Percentiles rank a stretch among this genome's conserved stretches.
These are phyloP conservation scores for Athrips mouffetella DNA, from an alignment of 2,888 invertebrate genomes.

Conservation along the genomic window DNA sequence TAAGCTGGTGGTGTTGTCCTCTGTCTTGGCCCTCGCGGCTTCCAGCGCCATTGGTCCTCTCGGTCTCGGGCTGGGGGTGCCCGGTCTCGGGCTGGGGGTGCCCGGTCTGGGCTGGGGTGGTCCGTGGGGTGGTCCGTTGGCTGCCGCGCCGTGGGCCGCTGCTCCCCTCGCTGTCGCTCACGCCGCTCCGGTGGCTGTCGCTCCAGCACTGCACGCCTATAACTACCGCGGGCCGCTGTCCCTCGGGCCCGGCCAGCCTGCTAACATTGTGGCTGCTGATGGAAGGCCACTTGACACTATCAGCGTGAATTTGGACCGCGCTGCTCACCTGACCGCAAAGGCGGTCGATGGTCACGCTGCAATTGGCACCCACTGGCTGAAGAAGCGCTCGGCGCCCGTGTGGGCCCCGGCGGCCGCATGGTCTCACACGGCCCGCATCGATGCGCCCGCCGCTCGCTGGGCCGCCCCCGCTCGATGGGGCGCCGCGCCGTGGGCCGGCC, in stretches of 20 bases:
- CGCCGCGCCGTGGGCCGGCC: constrained; percentile 27
- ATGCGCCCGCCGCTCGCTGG: constrained; percentile 38
- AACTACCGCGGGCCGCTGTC: constrained; percentile 70
- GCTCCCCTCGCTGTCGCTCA: constrained; percentile 33
- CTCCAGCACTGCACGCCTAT: constrained; percentile 49
- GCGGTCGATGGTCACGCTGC: constrained; percentile 46
- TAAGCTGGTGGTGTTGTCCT: constrained; percentile 81
- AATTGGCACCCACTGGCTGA: constrained; percentile 47
- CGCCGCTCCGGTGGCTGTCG: constrained; percentile 29
- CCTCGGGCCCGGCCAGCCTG: constrained; percentile 65
- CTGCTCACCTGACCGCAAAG: constrained; percentile 59
- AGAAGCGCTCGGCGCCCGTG: constrained; percentile 59
- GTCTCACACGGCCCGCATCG: constrained; percentile 44
- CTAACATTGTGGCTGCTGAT: constrained; percentile 63
- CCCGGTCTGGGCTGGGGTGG: constrained; percentile 23
- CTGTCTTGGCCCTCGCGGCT: constrained; percentile 76
- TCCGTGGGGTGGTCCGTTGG: constrained; percentile 39
- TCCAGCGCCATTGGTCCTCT: constrained; percentile 60
- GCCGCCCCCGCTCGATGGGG: constrained; percentile 37
- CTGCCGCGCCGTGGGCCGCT: constrained; percentile 36
- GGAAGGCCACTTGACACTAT: constrained; percentile 71
- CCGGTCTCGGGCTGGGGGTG: constrained; percentile 24
- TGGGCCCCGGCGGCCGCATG: constrained; percentile 41
- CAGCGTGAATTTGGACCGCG: constrained; percentile 68
- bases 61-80: constrained; percentile 27